These are phyloP conservation scores for Tragelaphus scriptus DNA, from an alignment of 2,113 vertebrate genomes.

Conservation along the genomic window DNA sequence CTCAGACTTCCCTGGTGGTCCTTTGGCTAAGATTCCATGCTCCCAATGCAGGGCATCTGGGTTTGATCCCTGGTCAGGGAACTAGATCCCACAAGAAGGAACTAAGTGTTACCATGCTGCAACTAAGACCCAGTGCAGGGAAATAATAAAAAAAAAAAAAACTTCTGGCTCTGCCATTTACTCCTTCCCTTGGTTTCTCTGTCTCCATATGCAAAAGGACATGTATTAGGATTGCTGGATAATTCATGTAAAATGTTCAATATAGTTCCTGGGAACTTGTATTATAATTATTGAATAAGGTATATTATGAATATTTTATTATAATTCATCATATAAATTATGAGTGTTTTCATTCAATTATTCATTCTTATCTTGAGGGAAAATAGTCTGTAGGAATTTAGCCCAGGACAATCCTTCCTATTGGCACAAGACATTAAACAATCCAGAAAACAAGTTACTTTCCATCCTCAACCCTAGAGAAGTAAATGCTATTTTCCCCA, in stretches of 20 bases:
- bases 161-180: background rate
- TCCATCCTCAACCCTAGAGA: background rate
- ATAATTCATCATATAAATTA: constrained; percentile 27
- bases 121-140: background rate
- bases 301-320: background rate
- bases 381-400: constrained; percentile 36
- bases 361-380: constrained; percentile 43
- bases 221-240: background rate
- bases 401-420: constrained; percentile 11
- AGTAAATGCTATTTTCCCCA: background rate
- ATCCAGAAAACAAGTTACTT: constrained; percentile 7
- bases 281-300: constrained; percentile 31
- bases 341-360: constrained; percentile 8
- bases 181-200: background rate
- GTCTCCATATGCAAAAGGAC: background rate
- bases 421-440: constrained; percentile 24
- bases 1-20: background rate
- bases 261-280: constrained; percentile 22
- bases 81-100: background rate
- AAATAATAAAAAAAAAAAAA: background rate
- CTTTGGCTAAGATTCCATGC: background rate
- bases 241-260: constrained; percentile 30
- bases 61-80: background rate
- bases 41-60: background rate
- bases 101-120: background rate